Percentiles rank a stretch among this genome's conserved stretches.
phyloP scores from a whole-genome alignment of 2,888 invertebrate genomes.

The Arrhopalites spinosus region DNA sequence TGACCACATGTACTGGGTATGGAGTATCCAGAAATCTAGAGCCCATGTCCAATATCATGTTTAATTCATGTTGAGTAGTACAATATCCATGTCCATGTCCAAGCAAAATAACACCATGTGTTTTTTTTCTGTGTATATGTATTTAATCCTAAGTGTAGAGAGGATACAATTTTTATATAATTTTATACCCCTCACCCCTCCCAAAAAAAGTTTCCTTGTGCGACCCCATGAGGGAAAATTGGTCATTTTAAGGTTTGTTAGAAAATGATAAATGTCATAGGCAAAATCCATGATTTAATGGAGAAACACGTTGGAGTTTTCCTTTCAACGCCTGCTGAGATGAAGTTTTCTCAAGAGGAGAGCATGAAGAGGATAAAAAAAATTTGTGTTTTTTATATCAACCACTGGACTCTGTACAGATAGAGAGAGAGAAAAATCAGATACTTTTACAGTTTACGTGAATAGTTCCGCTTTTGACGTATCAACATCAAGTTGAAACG shows the following conservation, averaged over 20 bases:
- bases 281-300: constrained; percentile 56
- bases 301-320: constrained; percentile 53
- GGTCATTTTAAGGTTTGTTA: constrained; percentile 55
- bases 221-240: constrained; percentile 55
- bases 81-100: constrained; percentile 7
- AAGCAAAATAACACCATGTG: constrained; percentile 1
- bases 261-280: constrained; percentile 55
- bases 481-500: background rate
- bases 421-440: too few relatives aligned
- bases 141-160: too few relatives aligned
- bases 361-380: background rate
- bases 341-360: constrained; percentile 18
- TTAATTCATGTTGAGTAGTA: constrained; percentile 46
- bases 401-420: too few relatives aligned
- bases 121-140: too few relatives aligned
- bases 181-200: background rate
- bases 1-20: background rate
- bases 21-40: background rate
- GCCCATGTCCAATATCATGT: constrained; percentile 46
- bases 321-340: constrained; percentile 56
- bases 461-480: constrained; percentile 11
- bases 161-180: constrained; percentile 27
- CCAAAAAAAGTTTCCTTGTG: constrained; percentile 20
- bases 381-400: too few relatives aligned
- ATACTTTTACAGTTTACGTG: background rate